phyloP scores from a whole-genome alignment of 2,888 invertebrate species.

The Tetragonula carbonaria region DNA sequence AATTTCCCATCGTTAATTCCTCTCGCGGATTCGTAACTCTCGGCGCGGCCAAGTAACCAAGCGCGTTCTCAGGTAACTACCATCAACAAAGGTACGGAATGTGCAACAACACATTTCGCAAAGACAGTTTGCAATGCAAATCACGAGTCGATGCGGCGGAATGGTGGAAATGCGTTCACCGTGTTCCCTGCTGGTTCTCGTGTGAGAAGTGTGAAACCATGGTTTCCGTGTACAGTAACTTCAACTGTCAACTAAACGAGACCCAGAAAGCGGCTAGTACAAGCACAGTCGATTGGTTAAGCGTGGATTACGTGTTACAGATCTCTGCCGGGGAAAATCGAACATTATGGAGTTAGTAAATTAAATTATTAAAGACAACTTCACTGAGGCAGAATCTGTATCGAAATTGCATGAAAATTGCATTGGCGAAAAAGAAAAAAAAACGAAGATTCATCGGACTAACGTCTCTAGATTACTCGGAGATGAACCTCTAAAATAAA shows the following conservation, averaged over 20 bases:
- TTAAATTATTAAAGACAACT: neutral
- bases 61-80: neutral
- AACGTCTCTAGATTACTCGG: neutral
- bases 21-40: neutral
- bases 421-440: neutral
- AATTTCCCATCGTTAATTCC: neutral
- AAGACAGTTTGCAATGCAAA: constrained; percentile 79
- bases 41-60: neutral
- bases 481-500: neutral
- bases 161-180: constrained; percentile 60
- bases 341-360: constrained; percentile 16
- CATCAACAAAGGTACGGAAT: constrained; percentile 34
- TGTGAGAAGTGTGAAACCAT: constrained; percentile 48
- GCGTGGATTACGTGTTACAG: constrained; percentile 28
- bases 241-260: constrained; percentile 17
- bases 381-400: neutral
- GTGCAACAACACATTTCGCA: neutral
- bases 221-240: constrained; percentile 21
- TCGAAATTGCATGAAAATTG: neutral
- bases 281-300: constrained; percentile 52
- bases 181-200: neutral
- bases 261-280: constrained; percentile 33
- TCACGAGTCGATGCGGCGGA: constrained; percentile 66
- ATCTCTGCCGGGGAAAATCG: neutral
- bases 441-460: neutral